A percentile compares a stretch with the other conserved stretches of the same genome.
These are phyloP conservation scores for Proterorhinus semilunaris DNA, from an alignment of 2,113 vertebrate genomes.

Conservation along the genomic window DNA sequence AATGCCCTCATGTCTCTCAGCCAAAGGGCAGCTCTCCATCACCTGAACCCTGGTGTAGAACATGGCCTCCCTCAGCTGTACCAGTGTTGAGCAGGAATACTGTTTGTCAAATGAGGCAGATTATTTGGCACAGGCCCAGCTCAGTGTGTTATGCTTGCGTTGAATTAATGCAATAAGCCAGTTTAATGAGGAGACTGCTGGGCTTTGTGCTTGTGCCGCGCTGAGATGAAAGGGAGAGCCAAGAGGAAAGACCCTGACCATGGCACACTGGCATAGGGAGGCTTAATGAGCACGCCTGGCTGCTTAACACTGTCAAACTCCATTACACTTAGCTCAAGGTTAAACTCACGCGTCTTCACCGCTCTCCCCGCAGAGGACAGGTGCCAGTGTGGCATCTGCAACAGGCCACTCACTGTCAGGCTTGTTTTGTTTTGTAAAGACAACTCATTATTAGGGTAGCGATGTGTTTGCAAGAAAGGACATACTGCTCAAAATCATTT, in stretches of 20 bases:
- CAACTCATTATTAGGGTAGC: conserved; percentile 26
- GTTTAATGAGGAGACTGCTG: conserved; percentile 65
- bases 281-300: conserved; percentile 58
- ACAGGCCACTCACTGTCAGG: conserved; percentile 24
- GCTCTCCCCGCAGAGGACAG: conserved; percentile 42
- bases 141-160: conserved; percentile 46
- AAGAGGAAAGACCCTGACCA: conserved; percentile 55
- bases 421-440: conserved; percentile 21
- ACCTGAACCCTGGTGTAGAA: conserved; percentile 34
- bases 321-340: conserved; percentile 52
- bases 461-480: conserved; percentile 11
- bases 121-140: conserved; percentile 57
- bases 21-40: conserved; percentile 22
- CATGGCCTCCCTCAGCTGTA: conserved; percentile 19
- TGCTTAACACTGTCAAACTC: conserved; percentile 60
- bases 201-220: conserved; percentile 53
- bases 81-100: conserved; percentile 25
- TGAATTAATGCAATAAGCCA: conserved; percentile 58
- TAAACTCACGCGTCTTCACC: conserved; percentile 33
- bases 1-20: conserved; percentile 17
- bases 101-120: conserved; percentile 30
- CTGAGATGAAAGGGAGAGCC: conserved; percentile 65
- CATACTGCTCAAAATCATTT: too few relatives aligned
- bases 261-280: conserved; percentile 36
- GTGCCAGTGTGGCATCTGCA: conserved; percentile 41